Evolutionary conservation across 2,113 vertebrate genomes (phyloP).

Genomic region (Rhea americana): DNA sequence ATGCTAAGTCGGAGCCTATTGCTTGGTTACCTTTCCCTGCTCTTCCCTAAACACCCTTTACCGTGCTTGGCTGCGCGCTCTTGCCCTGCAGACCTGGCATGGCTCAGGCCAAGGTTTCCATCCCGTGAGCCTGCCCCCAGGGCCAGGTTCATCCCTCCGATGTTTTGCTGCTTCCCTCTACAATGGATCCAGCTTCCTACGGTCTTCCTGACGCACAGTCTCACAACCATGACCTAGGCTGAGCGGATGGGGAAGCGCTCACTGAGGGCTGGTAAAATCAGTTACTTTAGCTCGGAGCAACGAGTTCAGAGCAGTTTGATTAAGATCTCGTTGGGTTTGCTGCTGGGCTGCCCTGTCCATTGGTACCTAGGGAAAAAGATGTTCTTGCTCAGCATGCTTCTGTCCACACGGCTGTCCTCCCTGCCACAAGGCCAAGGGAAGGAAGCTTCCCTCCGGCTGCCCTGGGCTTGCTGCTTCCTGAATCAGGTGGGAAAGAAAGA

Average conservation of each 20-base stretch:
- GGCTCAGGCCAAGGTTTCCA: background rate
- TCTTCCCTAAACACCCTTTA: background rate
- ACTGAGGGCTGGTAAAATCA: background rate
- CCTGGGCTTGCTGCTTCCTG: too few species aligned
- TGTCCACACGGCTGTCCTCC: background rate
- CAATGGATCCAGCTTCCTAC: background rate
- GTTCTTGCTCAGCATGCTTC: background rate
- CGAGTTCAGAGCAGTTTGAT: background rate
- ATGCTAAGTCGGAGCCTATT: background rate
- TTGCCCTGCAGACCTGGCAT: rapidly evolving
- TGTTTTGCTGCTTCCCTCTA: rapidly evolving
- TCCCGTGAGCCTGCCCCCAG: background rate
- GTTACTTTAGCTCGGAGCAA: background rate
- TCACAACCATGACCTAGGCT: rapidly evolving
- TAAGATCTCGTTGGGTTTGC: background rate
- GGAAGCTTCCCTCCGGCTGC: too few species aligned
- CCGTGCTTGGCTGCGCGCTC: rapidly evolving
- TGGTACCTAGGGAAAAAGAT: background rate
- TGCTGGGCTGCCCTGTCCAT: background rate
- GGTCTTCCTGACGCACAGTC: background rate
- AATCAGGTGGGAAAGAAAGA: too few species aligned
- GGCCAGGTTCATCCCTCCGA: background rate
- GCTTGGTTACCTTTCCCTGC: rapidly evolving
- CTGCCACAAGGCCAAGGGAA: background rate
- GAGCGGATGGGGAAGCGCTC: background rate